Conservation (phyloP, 2,113 vertebrate species). For the Mugil cephalus region DNA sequence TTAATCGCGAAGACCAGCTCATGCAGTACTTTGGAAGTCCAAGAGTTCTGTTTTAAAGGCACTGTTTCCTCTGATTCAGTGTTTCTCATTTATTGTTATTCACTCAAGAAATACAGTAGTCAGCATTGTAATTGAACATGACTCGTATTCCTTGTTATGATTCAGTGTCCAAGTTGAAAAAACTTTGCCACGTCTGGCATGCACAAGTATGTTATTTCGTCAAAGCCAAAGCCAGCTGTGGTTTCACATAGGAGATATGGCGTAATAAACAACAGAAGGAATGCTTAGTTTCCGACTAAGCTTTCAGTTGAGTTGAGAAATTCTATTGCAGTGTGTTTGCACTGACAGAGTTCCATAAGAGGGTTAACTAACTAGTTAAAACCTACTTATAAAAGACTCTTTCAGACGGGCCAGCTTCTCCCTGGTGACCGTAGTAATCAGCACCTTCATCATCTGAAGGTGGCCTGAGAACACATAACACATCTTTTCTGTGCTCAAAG, state of each 20-base stretch:
- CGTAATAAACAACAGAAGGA: conserved; percentile 24
- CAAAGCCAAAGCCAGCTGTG: conserved; percentile 26
- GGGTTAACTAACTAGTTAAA: conserved; percentile 55
- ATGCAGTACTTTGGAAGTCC: neutral
- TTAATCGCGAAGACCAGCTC: neutral
- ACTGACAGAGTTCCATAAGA: conserved; percentile 43
- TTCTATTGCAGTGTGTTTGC: conserved; percentile 29
- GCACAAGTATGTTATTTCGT: conserved; percentile 42
- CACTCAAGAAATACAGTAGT: neutral
- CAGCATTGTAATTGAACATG: conserved; percentile 18
- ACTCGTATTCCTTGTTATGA: conserved; percentile 3
- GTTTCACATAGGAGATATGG: conserved; percentile 14
- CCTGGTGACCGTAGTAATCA: conserved; percentile 52
- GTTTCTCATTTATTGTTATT: neutral
- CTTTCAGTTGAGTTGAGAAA: conserved; percentile 29
- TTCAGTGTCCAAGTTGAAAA: neutral
- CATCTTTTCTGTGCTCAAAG: conserved; percentile 22
- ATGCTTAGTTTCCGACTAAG: conserved; percentile 20
- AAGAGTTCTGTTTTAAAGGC: neutral
- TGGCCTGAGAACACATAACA: conserved; percentile 24
- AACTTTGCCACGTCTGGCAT: conserved; percentile 43
- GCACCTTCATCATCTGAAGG: conserved; percentile 53
- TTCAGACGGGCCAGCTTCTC: conserved; percentile 58
- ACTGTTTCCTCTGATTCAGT: neutral
- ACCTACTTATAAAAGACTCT: conserved; percentile 56